Evolutionary conservation across 53 echinoderm and acorn worm genomes (phyloP).

Genomic region (Zoroaster sp.): DNA sequence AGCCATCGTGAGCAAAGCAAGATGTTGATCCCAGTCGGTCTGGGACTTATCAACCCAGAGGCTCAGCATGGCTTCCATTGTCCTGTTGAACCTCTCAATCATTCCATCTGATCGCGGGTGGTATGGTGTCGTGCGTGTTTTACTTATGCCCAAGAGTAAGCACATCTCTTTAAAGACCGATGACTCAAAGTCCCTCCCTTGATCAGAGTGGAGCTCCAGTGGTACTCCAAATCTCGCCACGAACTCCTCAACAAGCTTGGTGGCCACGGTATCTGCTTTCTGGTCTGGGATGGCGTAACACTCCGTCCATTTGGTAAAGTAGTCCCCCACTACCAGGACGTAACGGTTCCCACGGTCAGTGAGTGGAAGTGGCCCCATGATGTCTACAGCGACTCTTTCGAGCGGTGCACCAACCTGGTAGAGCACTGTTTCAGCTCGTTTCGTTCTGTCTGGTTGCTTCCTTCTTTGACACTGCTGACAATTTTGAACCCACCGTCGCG

Average conservation of each 20-base stretch:
- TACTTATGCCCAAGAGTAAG: background rate
- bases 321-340: slow-evolving; percentile 41
- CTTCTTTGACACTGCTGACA: background rate
- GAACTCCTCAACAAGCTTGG: slow-evolving; percentile 16
- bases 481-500: background rate
- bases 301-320: slow-evolving; percentile 51
- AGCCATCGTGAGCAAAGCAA: slow-evolving; percentile 15
- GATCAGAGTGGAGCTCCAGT: slow-evolving; percentile 8
- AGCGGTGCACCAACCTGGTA: background rate
- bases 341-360: slow-evolving; percentile 23
- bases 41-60: background rate
- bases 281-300: slow-evolving; percentile 33
- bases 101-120: slow-evolving; percentile 37
- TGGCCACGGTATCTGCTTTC: slow-evolving; percentile 13
- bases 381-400: slow-evolving; percentile 45
- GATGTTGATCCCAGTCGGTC: slow-evolving; percentile 14
- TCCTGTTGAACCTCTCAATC: slow-evolving; percentile 14
- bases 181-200: slow-evolving; percentile 30
- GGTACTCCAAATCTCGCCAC: slow-evolving; percentile 32
- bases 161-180: slow-evolving; percentile 27
- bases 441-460: background rate
- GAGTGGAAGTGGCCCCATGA: slow-evolving; percentile 30
- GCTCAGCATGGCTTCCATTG: slow-evolving; percentile 1
- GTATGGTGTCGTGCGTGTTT: slow-evolving; percentile 13
- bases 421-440: background rate